These are phyloP conservation scores for Melitaea athalia DNA, from an alignment of 2,888 invertebrate genomes.

Conservation along the genomic window DNA sequence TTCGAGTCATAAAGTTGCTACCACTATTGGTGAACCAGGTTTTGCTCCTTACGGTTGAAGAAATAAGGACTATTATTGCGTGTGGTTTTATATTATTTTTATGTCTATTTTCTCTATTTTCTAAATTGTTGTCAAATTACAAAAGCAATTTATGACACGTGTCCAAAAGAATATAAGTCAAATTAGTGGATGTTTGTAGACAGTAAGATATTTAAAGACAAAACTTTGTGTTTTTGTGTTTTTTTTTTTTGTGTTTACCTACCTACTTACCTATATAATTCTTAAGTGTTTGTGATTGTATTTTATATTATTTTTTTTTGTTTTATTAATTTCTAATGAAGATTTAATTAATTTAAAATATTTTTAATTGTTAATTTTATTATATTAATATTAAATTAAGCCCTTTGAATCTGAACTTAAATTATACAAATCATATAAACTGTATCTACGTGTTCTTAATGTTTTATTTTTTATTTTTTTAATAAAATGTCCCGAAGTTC, in stretches of 20 bases:
- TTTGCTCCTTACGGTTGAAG: background rate
- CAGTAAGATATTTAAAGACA: background rate
- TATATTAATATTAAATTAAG: too few relatives aligned
- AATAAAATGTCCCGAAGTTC: too few relatives aligned
- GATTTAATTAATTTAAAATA: too few relatives aligned
- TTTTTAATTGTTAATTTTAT: too few relatives aligned
- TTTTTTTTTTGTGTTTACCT: too few relatives aligned
- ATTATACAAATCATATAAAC: too few relatives aligned
- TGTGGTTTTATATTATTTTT: background rate
- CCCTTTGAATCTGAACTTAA: too few relatives aligned
- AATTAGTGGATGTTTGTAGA: background rate
- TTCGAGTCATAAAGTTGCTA: conserved; percentile 1
- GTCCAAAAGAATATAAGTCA: background rate
- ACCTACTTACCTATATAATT: too few relatives aligned
- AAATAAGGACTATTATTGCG: background rate
- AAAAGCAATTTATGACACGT: conserved; percentile 8
- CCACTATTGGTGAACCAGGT: background rate
- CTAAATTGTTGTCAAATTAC: conserved; percentile 14
- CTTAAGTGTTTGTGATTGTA: background rate
- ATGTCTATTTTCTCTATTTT: background rate
- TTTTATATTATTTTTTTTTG: background rate
- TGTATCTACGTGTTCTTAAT: too few relatives aligned
- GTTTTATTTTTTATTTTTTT: too few relatives aligned
- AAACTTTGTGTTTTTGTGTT: background rate
- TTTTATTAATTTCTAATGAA: background rate